Base-by-base conservation (phyloP, 2,797 vertebrate species). In the Sebastolobus altivelis region DNA sequence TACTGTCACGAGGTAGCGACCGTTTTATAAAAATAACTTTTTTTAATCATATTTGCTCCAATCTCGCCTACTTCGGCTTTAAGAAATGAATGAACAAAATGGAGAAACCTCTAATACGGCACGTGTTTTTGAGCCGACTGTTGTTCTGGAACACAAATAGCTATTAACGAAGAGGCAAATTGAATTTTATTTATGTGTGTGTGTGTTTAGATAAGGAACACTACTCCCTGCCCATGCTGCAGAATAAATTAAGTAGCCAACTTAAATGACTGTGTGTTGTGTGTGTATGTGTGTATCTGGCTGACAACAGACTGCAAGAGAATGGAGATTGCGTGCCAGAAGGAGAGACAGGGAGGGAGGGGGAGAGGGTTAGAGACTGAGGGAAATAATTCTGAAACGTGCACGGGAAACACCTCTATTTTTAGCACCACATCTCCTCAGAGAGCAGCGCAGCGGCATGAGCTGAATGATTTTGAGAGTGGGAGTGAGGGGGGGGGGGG, bases 321-420 rank as follows among this genome's bases (percentile, higher is more conserved):
- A 65, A 72, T 31, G 62, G 69, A 65, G 76, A 16, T 66, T 56
- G 75, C 72, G 31, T 65, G 84, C 16, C 54, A 74, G 75, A 37
- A 43, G 56, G 56, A 65, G 37, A 61, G 66, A 56, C 54, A 61
- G 62, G 46, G 74, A 60, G 66, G 58, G 73, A 35, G 76, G 27
- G 73, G 65, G 59, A 22, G 72, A 70, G 81, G 80, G 67, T 78
- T 68, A 59, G 85, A 75, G 74, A 63, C 78, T 76, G 86, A 87
- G 76, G 52, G 75, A 88, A 88, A 88, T 90, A 79, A 91, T 88
- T 92, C 86, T 77, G 87, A 59, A 92, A 84, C 89, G 81, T 93
- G 93, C 84, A 88, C 29, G 85, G 93, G 94, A 93, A 95, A 94
- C 91, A 95, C 93, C 93, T 93, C 90, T 94, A 93, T 95, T 94